A percentile compares a stretch with the other conserved stretches of the same genome.
Evolutionary conservation across 2,797 vertebrate genomes (phyloP).

Genomic region (Hylomyscus alleni): DNA sequence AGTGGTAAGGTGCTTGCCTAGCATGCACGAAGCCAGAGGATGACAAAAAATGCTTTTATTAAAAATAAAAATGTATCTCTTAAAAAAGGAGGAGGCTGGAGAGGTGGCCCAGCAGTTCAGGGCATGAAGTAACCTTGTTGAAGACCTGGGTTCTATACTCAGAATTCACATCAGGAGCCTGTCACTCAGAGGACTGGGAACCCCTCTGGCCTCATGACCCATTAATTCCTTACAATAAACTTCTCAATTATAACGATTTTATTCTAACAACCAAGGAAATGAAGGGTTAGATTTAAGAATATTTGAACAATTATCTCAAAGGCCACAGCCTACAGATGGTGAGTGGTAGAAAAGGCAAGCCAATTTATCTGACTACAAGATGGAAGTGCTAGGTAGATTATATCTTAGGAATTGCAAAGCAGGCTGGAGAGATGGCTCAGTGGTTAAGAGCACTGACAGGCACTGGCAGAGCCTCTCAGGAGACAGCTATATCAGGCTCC

Average conservation of each 20-base stretch:
- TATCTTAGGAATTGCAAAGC: not conserved
- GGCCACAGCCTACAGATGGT: not conserved
- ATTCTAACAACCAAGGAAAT: not conserved
- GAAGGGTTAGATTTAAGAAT: not conserved
- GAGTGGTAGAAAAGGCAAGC: not conserved
- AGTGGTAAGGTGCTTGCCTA: not conserved
- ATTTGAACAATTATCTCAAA: constrained; percentile 19
- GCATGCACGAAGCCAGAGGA: not conserved
- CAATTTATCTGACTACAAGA: constrained; percentile 19
- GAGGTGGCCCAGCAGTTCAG: not conserved
- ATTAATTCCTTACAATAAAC: not conserved
- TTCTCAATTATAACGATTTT: not conserved
- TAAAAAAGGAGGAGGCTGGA: not conserved
- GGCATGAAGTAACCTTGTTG: not conserved
- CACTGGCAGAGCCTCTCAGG: too few species aligned
- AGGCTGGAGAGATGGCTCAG: too few species aligned
- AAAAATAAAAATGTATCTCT: not conserved
- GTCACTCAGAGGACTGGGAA: not conserved
- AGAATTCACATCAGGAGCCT: not conserved
- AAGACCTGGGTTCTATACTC: not conserved
- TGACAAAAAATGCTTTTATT: not conserved
- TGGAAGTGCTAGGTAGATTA: not conserved
- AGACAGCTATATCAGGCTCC: too few species aligned
- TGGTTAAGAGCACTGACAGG: too few species aligned
- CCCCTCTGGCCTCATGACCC: not conserved